Percentiles rank a stretch among this genome's conserved stretches.
These are phyloP conservation scores for Metopia argyrocephala DNA, from an alignment of 2,888 invertebrate species.

Conservation along the genomic window DNA sequence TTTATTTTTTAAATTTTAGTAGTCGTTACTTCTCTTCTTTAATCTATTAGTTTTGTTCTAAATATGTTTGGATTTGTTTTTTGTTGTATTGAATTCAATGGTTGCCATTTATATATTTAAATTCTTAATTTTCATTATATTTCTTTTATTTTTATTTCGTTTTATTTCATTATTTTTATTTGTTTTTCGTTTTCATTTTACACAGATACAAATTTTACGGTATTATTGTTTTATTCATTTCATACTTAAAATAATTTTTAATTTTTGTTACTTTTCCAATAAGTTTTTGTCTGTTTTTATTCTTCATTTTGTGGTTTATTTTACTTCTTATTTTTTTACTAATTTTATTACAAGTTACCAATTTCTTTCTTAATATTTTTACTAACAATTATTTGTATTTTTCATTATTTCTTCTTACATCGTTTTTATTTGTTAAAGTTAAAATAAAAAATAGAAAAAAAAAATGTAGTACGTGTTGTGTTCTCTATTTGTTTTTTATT, in stretches of 20 bases:
- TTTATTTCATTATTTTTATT: slow-evolving; percentile 30
- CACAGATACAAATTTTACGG: slow-evolving; percentile 62
- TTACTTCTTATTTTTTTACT: slow-evolving; percentile 58
- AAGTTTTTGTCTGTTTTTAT: slow-evolving; percentile 58
- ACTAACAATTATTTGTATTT: slow-evolving; percentile 21
- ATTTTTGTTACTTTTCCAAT: slow-evolving; percentile 41
- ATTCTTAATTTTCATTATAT: slow-evolving; percentile 65
- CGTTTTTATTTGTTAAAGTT: neutral
- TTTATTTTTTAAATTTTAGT: slow-evolving; percentile 44
- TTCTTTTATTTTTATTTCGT: slow-evolving; percentile 49
- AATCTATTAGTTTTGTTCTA: slow-evolving; percentile 41
- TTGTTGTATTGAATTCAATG: slow-evolving; percentile 53
- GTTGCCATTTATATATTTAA: slow-evolving; percentile 66
- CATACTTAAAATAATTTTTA: slow-evolving; percentile 45
- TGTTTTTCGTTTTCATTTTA: slow-evolving; percentile 59
- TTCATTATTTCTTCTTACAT: neutral
- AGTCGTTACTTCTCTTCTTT: slow-evolving; percentile 19
- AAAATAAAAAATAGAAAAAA: slow-evolving; percentile 59
- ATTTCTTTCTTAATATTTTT: slow-evolving; percentile 52
- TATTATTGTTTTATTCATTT: slow-evolving; percentile 65
- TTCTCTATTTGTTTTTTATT: slow-evolving; percentile 31
- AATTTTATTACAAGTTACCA: slow-evolving; percentile 62
- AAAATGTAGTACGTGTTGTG: slow-evolving; percentile 43
- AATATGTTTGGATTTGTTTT: slow-evolving; percentile 52
- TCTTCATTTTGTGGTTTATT: slow-evolving; percentile 50